Evolutionary conservation across 2,888 invertebrate species (phyloP).

Genomic region (Drosophila tripunctata): DNA sequence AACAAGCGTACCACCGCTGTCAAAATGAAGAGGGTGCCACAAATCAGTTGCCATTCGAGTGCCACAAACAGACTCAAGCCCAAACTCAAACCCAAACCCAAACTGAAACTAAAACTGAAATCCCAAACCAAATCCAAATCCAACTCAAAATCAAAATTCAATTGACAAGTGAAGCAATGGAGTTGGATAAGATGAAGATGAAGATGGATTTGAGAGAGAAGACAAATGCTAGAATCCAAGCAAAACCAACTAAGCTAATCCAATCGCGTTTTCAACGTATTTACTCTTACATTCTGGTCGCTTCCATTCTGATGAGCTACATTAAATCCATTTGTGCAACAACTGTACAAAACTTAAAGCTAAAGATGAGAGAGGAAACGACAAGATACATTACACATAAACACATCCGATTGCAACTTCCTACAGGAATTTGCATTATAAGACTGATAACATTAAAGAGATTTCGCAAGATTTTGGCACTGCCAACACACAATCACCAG

Average conservation of each 20-base stretch:
- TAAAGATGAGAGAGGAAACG: background rate
- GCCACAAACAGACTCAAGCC: constrained; percentile 17
- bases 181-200: background rate
- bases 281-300: constrained; percentile 64
- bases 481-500: constrained; percentile 50
- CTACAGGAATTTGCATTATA: constrained; percentile 82
- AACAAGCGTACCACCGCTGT: constrained; percentile 82
- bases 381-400: constrained; percentile 3
- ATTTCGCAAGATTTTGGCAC: constrained; percentile 77
- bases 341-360: constrained; percentile 30
- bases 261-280: constrained; percentile 67
- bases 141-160: constrained; percentile 43
- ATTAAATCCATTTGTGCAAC: constrained; percentile 60
- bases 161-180: background rate
- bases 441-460: constrained; percentile 83
- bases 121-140: too few relatives aligned
- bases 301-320: constrained; percentile 66
- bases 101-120: constrained; percentile 33
- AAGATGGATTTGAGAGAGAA: background rate
- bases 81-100: background rate
- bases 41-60: constrained; percentile 20
- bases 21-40: constrained; percentile 75
- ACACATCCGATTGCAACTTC: constrained; percentile 34
- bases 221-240: constrained; percentile 36
- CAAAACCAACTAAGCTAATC: constrained; percentile 64